phyloP scores from a whole-genome alignment of 2,113 vertebrate species.

The Sarotherodon lohbergeri region DNA sequence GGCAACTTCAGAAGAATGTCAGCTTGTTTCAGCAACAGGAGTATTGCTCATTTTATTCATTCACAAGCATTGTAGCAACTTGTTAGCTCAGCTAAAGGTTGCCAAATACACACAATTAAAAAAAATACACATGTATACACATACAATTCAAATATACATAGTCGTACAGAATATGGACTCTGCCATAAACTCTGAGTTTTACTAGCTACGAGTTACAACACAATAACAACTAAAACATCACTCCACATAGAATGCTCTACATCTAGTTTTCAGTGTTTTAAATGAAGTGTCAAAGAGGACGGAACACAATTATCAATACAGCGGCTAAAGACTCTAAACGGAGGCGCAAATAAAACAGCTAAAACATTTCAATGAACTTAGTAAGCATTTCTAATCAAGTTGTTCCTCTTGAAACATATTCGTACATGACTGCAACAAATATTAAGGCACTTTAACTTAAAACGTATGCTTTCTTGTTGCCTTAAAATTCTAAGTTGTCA shows the following conservation, averaged over 20 bases:
- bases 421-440: conserved; percentile 61
- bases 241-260: conserved; percentile 28
- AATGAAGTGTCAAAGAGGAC: conserved; percentile 27
- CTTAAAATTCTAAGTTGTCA: conserved; percentile 57
- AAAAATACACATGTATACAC: conserved; percentile 48
- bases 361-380: conserved; percentile 38
- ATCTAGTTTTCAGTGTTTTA: conserved; percentile 9
- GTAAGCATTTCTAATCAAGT: conserved; percentile 21
- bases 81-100: conserved; percentile 62
- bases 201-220: conserved; percentile 49
- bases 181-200: conserved; percentile 32
- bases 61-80: conserved; percentile 54
- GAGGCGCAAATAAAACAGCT: conserved; percentile 34
- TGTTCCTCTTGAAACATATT: conserved; percentile 44
- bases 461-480: conserved; percentile 47
- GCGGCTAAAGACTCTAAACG: conserved; percentile 24
- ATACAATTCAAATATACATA: conserved; percentile 51
- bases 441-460: conserved; percentile 71
- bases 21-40: conserved; percentile 39
- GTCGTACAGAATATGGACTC: conserved; percentile 37
- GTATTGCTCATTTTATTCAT: conserved; percentile 64
- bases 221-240: conserved; percentile 52
- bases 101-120: conserved; percentile 48
- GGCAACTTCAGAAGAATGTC: background rate
- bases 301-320: conserved; percentile 35